Base-by-base conservation (phyloP, 2,888 invertebrate genomes). In the Scaptomyza cyrtandrae region DNA sequence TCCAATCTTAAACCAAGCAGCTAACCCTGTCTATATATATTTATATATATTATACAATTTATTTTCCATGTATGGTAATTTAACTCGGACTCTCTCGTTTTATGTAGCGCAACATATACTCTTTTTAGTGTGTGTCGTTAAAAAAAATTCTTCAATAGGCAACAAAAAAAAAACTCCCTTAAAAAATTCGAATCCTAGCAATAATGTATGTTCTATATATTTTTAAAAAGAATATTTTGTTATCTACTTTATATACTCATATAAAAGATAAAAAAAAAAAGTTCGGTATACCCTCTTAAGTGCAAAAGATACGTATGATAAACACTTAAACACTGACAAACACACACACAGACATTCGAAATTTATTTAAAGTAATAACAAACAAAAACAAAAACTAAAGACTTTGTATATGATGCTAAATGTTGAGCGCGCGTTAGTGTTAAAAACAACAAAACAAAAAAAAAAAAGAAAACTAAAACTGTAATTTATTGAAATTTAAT, bases 351-450 rank as follows among this genome's bases (percentile, higher is more conserved):
- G 7, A 72, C 77, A 73, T 69, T 86, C 80, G 76, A 80, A 83
- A 76, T 72, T 82, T 49, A 72, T 86, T 86, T 81, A 58, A 75
- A 60, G 65, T 65, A 44, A 58, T 19, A 48, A 60, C 57, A 75
- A 62, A 69, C 53, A 45, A 57, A 11, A 45, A 63, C 62, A 66
- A 82, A 84, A 86, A 73, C 70, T 70, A 84, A 84, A 84, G 84
- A 84, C 84, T 84, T 86, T 86, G 82, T 86, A 81, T 76, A 83
- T 86, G 86, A 86, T 83, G 86, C 83, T 82, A 82, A 73, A 65
- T 70, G 66, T 80, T 72, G 59, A 72, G 67, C 63, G 60, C 80
- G 80, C 64, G 64, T 78, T 78, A 78, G 76, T 71, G 63, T 75
- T 78, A 24, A 74, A 71, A 62, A 65, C 29, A 63, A 58, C 50